phyloP scores from a whole-genome alignment of 1,140 invertebrate genomes.

The Aethina tumida region DNA sequence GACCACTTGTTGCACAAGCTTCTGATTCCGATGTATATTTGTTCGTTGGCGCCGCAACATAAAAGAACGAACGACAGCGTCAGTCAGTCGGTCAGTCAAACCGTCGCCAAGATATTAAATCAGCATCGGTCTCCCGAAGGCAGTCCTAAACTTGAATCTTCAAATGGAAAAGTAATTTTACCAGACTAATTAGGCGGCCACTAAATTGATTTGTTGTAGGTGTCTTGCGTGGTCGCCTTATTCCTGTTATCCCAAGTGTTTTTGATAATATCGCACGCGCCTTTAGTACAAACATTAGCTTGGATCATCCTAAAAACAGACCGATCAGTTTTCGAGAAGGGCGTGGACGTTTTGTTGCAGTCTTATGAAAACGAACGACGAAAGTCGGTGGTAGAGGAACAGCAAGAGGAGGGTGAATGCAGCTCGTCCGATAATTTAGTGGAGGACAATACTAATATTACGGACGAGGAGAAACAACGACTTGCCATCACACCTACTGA shows the following conservation, averaged over 20 bases:
- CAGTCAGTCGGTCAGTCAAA: constrained; percentile 48
- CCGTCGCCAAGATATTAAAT: constrained; percentile 49
- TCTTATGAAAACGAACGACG: constrained; percentile 30
- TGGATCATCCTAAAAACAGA: constrained; percentile 80
- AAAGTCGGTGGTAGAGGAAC: constrained; percentile 13
- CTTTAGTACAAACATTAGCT: constrained; percentile 79
- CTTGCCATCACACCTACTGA: constrained; percentile 42
- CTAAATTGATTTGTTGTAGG: too few relatives aligned
- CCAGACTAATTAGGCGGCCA: too few relatives aligned
- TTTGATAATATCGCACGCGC: constrained; percentile 81
- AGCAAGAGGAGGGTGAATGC: constrained; percentile 20
- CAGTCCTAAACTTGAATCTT: constrained; percentile 17
- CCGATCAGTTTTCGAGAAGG: constrained; percentile 56
- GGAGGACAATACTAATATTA: constrained; percentile 56
- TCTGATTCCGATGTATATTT: constrained; percentile 89
- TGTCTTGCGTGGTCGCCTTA: constrained; percentile 82
- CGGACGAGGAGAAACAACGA: constrained; percentile 85
- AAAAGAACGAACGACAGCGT: constrained; percentile 16
- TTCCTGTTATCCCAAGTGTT: constrained; percentile 95
- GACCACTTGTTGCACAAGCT: constrained; percentile 91
- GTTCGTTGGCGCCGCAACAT: constrained; percentile 62
- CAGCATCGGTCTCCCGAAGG: constrained; percentile 11
- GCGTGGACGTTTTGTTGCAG: constrained; percentile 41
- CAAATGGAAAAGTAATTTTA: constrained; percentile 27
- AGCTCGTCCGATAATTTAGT: constrained; percentile 27